Evolutionary conservation across 1,140 invertebrate species (phyloP), one percentile per base, ranked within the genome.

Genomic region (Bradysia coprophila): DNA sequence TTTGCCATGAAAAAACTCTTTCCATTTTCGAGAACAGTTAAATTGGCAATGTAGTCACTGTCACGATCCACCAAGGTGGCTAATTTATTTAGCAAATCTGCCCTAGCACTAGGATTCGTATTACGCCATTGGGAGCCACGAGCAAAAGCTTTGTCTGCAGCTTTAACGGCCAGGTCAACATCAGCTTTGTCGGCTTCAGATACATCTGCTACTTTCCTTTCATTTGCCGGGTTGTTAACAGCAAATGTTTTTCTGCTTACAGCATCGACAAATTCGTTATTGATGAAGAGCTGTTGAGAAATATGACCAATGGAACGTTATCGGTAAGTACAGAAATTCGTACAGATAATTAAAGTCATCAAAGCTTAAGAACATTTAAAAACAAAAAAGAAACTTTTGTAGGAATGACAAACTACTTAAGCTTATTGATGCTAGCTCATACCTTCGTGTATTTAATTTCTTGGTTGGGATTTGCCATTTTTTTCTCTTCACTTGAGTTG

Each of bases 21-120:
- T 31, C 92, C 92, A 68, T 87, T 91, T 61, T 96, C 83, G 23
- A 89, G 54, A 2, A 78, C 76, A n/a, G n/a, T n/a, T n/a, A n/a
- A n/a, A 13, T 16, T 15, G 24, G 78, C 75, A 16, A 89, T 51
- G 46, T 81, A 73, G 13, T 69, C 61, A 19, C 53, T 49, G 50
- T 90, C 76, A 43, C 78, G 66, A 38, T 79, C 72, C 10, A 88
- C 66, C 2, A 87, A 61, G 47, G 81, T 77, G 28, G 80, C 78
- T 18, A 87, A 60, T 63, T 78, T 62, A 13, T 58, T 49, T 5
- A 62, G 19, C 18, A 76, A 54, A 21, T 47, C 47, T 36, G 69
- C 73, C 45, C 75, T 59, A 31, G 64, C 64, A 13, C 71, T 63
- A 20, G 76, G 71, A 57, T 76, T 72, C 62, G 77, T 67, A 32